Evolutionary conservation across 2,113 vertebrate species (phyloP).

Genomic region (Choloepus hoffmanni): DNA sequence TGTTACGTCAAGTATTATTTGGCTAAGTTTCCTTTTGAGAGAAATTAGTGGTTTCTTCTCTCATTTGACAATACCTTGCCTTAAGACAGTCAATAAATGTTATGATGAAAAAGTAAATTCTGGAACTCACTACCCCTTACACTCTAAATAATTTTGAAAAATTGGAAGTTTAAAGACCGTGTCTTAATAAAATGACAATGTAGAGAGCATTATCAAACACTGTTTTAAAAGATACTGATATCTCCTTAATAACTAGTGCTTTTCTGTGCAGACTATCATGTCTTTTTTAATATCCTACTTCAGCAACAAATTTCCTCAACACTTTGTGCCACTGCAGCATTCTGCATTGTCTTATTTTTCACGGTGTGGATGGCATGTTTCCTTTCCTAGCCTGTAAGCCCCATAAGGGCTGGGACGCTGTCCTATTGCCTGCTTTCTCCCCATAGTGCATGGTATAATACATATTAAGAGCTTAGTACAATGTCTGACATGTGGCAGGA

Average conservation of each 20-base stretch:
- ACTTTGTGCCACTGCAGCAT: background rate
- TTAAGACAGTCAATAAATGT: background rate
- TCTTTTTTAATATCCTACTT: conserved; percentile 22
- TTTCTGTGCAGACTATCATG: background rate
- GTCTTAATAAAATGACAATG: background rate
- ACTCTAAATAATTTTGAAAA: background rate
- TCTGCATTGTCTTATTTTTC: background rate
- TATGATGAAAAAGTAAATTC: conserved; percentile 1
- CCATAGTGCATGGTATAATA: background rate
- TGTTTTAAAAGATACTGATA: background rate
- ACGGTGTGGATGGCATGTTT: background rate
- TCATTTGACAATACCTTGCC: background rate
- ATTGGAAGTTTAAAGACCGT: background rate
- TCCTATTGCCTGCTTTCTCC: background rate
- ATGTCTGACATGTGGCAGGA: background rate
- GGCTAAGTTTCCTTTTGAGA: background rate
- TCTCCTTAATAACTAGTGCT: background rate
- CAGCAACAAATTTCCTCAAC: background rate
- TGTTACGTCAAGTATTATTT: background rate
- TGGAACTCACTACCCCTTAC: background rate
- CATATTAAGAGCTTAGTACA: background rate
- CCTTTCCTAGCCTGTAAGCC: background rate
- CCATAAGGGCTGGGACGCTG: background rate
- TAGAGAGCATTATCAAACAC: background rate
- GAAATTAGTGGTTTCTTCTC: conserved; percentile 28